phyloP scores from a whole-genome alignment of 2,888 invertebrate genomes.

The Elgonia sp. region DNA sequence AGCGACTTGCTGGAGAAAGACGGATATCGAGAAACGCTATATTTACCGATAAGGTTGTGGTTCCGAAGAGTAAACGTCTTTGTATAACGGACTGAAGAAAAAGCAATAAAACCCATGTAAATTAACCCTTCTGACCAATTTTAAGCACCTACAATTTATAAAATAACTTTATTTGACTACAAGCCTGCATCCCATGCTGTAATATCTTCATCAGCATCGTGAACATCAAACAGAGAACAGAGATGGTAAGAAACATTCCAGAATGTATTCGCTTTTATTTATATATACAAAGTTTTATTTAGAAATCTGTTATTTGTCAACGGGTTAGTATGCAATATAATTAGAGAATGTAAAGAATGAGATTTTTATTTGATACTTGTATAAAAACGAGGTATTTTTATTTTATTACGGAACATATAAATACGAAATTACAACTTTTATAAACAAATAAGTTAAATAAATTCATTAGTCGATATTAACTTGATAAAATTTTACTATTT shows the following conservation, averaged over 20 bases:
- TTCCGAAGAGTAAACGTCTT: slow-evolving; percentile 70
- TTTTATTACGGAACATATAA: no score
- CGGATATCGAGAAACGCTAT: slow-evolving; percentile 75
- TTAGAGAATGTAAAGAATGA: no score
- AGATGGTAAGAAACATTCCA: not conserved
- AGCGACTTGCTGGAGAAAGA: slow-evolving; percentile 63
- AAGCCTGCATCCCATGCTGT: slow-evolving; percentile 48
- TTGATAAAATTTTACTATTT: no score
- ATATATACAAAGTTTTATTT: not conserved
- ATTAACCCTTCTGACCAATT: slow-evolving; percentile 69
- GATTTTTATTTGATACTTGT: no score
- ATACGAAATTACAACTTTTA: no score
- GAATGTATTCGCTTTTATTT: no score
- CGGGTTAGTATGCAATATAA: no score
- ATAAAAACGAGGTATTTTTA: no score
- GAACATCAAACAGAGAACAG: not conserved
- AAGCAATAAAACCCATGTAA: slow-evolving; percentile 70
- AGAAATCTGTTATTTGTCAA: no score
- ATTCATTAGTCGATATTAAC: no score
- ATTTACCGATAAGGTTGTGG: slow-evolving; percentile 77
- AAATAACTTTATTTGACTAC: slow-evolving; percentile 68
- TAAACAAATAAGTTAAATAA: no score
- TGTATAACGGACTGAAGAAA: slow-evolving; percentile 63
- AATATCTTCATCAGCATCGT: slow-evolving; percentile 64
- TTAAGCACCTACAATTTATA: slow-evolving; percentile 67